Conservation (phyloP, 2,797 vertebrate species). For the Micromesistius poutassou region DNA sequence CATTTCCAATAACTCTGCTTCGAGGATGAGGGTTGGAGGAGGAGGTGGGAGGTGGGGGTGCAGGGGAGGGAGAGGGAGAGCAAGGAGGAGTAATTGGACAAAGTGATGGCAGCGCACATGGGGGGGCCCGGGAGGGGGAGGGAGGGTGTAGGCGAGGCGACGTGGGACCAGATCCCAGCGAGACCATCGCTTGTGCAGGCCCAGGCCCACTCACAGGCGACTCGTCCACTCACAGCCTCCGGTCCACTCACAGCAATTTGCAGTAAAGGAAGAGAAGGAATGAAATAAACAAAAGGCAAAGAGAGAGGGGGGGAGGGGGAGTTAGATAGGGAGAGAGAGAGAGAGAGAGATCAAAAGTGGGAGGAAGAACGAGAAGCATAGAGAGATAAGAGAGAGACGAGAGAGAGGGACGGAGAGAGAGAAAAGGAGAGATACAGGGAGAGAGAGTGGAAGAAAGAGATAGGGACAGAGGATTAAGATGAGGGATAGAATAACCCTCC, state of each 20-base stretch:
- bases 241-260: constrained; percentile 75
- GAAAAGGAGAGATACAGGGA: constrained; percentile 1
- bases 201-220: neutral
- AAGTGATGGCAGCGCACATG: constrained; percentile 69
- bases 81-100: constrained; percentile 72
- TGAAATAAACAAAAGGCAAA: constrained; percentile 27
- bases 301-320: constrained; percentile 27
- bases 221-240: constrained; percentile 71
- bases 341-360: constrained; percentile 1
- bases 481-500: constrained; percentile 50
- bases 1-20: constrained; percentile 59
- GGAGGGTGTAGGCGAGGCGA: constrained; percentile 42
- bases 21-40: no score
- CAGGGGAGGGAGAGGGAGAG: constrained; percentile 7
- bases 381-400: constrained; percentile 10
- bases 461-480: constrained; percentile 32
- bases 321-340: constrained; percentile 36
- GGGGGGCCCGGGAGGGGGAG: constrained; percentile 65
- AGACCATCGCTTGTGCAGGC: constrained; percentile 59
- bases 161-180: constrained; percentile 71
- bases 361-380: constrained; percentile 35
- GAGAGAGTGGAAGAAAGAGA: constrained; percentile 4
- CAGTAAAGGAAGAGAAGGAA: constrained; percentile 61
- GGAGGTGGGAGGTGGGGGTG: neutral
- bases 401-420: neutral